Evolutionary conservation across 1,140 invertebrate species (phyloP).

Genomic region (Ostrea edulis): DNA sequence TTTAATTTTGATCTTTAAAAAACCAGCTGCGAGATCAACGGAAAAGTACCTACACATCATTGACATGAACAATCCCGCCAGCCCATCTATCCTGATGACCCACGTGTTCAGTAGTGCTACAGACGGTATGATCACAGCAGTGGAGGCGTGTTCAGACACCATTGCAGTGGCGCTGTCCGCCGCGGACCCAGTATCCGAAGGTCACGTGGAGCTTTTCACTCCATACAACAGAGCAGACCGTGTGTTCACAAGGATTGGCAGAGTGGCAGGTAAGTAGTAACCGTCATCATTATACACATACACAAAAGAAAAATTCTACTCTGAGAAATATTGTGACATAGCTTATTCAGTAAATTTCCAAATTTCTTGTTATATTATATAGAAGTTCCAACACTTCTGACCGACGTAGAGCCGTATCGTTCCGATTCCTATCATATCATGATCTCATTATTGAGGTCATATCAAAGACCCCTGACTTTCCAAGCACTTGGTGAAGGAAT

Average conservation of each 20-base stretch:
- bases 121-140: slow-evolving; percentile 44
- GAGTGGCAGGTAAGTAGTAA: slow-evolving; percentile 18
- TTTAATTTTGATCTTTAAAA: background rate
- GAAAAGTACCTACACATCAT: slow-evolving; percentile 41
- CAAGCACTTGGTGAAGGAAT: too few species aligned
- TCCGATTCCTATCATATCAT: too few species aligned
- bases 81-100: slow-evolving; percentile 34
- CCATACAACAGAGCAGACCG: slow-evolving; percentile 40
- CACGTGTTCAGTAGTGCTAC: slow-evolving; percentile 32
- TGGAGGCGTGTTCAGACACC: slow-evolving; percentile 41
- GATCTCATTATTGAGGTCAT: too few species aligned
- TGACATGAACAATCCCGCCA: slow-evolving; percentile 42
- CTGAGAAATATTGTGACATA: too few species aligned
- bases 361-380: too few species aligned
- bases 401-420: too few species aligned
- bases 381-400: too few species aligned
- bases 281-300: too few species aligned
- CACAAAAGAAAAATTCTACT: too few species aligned
- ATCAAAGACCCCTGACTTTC: too few species aligned
- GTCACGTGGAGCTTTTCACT: slow-evolving; percentile 42
- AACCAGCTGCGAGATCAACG: background rate
- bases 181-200: background rate
- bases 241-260: background rate
- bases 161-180: slow-evolving; percentile 38
- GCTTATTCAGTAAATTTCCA: too few species aligned